Base-by-base conservation (phyloP, 1,140 invertebrate genomes). In the Pogonus chalceus region DNA sequence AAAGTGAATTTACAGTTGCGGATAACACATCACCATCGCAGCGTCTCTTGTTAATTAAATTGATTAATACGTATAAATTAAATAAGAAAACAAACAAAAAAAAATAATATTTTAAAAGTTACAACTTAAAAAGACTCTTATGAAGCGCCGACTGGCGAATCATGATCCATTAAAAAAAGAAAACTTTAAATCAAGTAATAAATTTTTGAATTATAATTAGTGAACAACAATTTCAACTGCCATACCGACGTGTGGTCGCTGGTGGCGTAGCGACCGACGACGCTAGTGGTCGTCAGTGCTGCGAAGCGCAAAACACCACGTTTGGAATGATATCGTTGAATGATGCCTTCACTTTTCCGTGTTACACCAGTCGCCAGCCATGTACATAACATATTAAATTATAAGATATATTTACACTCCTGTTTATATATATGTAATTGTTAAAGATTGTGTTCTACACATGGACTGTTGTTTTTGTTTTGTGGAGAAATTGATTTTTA, bases 1-100 rank as follows among this genome's bases (percentile, higher is more conserved):
- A 53, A 66, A 69, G 61, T 69, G 63, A 67, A 61, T n/a, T 26
- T 3, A 20, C 24, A 31, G 26, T 31, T 31, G 26, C 26, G 26
- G 4, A 31, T 7, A 14, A 7, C 26, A 31, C 26, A 31, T 31
- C 26, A 31, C 7, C 26, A 31, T 4, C 14, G 26, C 26, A 18
- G 18, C 37, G 37, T 16, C 37, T 43, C 37, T 43, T 43, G 37
- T 43, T 43, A 43, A 12, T 31, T 7, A 4, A 31, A 7, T 43
- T 43, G 37, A 43, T 43, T 43, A 43, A 43, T 18, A 16, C 37
- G 37, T 43, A 43, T 43, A 43, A 43, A 12, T 43, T 10, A 43
- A 43, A 43, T 43, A 10, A 43, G 37, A 10, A 43, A 43, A 31
- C 4, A 7, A 43, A 43, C 7, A 43, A 16, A 31, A 31, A 31